Evolutionary conservation across 2,888 invertebrate species (phyloP).

Genomic region (Noctua janthina): DNA sequence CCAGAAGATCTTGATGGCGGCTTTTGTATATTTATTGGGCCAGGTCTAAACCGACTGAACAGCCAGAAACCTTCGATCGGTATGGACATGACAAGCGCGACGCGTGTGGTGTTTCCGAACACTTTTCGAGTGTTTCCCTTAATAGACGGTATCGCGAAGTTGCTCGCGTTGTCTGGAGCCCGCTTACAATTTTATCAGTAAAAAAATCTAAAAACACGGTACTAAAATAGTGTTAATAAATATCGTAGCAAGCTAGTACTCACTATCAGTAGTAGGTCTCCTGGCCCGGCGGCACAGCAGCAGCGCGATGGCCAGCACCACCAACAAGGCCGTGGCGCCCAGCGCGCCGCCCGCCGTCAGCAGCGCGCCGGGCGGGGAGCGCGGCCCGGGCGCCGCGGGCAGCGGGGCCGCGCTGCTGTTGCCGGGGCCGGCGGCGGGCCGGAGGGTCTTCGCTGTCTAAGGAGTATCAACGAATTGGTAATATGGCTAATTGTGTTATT

Average conservation of each 20-base stretch:
- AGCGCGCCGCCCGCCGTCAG: constrained; percentile 86
- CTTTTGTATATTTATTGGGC: background rate
- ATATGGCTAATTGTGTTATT: too few species aligned
- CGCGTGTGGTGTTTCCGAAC: background rate
- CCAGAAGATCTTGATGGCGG: background rate
- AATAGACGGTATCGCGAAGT: too few species aligned
- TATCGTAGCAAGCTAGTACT: background rate
- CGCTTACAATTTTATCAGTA: background rate
- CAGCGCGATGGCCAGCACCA: constrained; percentile 79
- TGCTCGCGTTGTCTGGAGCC: background rate
- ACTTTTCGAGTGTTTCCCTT: background rate
- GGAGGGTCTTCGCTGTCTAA: constrained; percentile 74
- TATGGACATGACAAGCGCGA: background rate
- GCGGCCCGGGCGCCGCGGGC: constrained; percentile 66
- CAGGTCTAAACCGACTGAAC: background rate
- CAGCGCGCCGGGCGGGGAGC: constrained; percentile 76
- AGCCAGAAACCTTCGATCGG: background rate
- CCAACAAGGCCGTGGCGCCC: constrained; percentile 81
- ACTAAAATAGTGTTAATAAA: background rate
- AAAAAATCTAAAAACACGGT: background rate
- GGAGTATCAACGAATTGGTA: background rate
- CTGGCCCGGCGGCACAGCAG: constrained; percentile 83
- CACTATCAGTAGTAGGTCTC: constrained; percentile 71
- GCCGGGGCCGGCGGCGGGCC: constrained; percentile 38
- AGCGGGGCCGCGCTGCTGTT: constrained; percentile 67